These are phyloP conservation scores for Eristalis intricaria DNA, from an alignment of 2,888 invertebrate species.

Conservation along the genomic window DNA sequence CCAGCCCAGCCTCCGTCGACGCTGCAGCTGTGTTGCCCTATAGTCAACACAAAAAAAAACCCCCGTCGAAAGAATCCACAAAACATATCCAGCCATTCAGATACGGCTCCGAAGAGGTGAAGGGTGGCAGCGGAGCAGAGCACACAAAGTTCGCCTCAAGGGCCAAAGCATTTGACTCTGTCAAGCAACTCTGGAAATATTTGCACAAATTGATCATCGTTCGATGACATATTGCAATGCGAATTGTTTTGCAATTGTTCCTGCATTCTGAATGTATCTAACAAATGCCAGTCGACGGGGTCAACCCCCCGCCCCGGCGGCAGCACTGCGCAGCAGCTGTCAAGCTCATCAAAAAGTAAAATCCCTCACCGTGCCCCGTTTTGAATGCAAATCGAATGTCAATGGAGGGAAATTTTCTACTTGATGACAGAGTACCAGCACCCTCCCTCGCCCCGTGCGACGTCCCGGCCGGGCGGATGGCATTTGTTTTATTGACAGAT, in stretches of 20 bases:
- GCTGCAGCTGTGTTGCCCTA: conserved; percentile 54
- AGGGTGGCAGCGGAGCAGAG: not conserved
- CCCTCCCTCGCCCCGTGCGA: no score
- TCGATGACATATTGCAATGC: conserved; percentile 66
- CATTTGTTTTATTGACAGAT: conserved; percentile 28
- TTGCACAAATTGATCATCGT: conserved; percentile 71
- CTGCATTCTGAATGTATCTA: conserved; percentile 49
- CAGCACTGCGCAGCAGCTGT: conserved; percentile 45
- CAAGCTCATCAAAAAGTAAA: conserved; percentile 64
- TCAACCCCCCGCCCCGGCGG: conserved; percentile 18
- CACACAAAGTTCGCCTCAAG: conserved; percentile 19
- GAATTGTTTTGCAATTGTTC: conserved; percentile 71
- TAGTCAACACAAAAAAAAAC: not conserved
- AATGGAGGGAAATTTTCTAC: conserved; percentile 35
- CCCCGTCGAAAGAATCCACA: not conserved
- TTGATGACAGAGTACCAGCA: not conserved
- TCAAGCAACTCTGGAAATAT: conserved; percentile 61
- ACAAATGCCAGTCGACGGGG: conserved; percentile 24
- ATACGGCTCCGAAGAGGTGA: not conserved
- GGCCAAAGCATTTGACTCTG: conserved; percentile 62
- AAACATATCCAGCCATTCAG: conserved; percentile 11
- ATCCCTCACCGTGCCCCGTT: not conserved
- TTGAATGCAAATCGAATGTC: conserved; percentile 39
- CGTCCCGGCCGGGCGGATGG: not conserved
- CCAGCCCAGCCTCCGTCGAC: not conserved